phyloP scores from a whole-genome alignment of 92 coral and sea anemone genomes.

The Parazoanthus atlanticus region DNA sequence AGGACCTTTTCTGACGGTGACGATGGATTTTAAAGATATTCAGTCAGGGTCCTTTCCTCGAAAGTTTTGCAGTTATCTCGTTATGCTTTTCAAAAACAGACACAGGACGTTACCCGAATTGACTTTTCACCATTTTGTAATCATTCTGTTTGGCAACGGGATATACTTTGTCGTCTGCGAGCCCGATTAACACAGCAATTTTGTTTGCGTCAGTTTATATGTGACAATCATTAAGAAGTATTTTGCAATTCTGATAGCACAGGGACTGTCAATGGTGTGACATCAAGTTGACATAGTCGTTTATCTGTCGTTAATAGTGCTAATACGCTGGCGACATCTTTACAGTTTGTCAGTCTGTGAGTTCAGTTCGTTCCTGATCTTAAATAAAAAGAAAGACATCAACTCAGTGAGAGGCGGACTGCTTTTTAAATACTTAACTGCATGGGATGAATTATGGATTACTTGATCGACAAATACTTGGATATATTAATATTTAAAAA shows the following conservation, averaged over 20 bases:
- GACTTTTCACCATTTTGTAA: background rate
- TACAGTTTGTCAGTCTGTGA: slow-evolving; percentile 4
- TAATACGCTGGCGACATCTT: background rate
- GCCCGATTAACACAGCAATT: slow-evolving; percentile 10
- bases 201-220: slow-evolving; percentile 24
- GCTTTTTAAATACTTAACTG: slow-evolving; percentile 27
- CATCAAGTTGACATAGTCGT: background rate
- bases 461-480: slow-evolving; percentile 3
- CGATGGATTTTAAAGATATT: no score
- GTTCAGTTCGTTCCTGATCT: background rate
- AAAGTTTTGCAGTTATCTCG: background rate
- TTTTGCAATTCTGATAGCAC: background rate
- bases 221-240: slow-evolving; percentile 11
- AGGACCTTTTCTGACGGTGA: no score
- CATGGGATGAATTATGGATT: slow-evolving; percentile 30
- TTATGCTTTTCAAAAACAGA: background rate
- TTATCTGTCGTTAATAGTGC: slow-evolving; percentile 2
- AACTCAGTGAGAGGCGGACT: slow-evolving; percentile 1
- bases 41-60: background rate
- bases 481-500: slow-evolving; percentile 37
- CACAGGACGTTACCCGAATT: background rate
- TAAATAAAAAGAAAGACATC: background rate
- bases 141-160: background rate
- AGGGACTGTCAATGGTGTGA: background rate
- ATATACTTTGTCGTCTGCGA: background rate